Percentiles rank a stretch among this genome's conserved stretches.
Conservation (phyloP, 2,113 vertebrate genomes). For the Steatornis caripensis region DNA sequence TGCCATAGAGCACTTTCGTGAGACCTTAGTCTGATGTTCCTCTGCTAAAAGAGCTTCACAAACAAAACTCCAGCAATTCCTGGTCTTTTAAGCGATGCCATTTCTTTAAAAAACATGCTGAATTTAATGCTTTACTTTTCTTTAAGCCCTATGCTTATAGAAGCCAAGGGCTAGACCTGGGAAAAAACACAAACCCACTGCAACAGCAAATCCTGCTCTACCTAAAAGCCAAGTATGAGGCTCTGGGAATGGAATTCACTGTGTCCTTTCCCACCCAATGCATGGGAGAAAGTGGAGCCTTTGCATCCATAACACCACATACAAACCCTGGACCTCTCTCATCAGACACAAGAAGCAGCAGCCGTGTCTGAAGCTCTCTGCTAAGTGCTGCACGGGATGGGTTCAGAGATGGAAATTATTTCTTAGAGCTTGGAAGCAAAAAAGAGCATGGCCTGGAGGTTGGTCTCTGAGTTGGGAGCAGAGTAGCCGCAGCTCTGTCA, state of each 20-base stretch:
- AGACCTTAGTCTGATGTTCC: not conserved
- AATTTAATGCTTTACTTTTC: not conserved
- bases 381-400: not conserved
- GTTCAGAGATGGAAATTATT: not conserved
- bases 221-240: not conserved
- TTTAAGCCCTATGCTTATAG: not conserved
- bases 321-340: not conserved
- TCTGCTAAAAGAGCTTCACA: not conserved
- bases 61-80: not conserved
- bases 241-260: not conserved
- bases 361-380: not conserved
- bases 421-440: not conserved
- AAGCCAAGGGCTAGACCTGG: not conserved
- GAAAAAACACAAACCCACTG: not conserved
- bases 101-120: not conserved
- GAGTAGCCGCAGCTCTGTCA: rapidly evolving
- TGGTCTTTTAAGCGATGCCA: not conserved
- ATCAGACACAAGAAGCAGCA: rapidly evolving
- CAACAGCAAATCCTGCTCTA: not conserved
- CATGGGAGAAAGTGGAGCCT: not conserved
- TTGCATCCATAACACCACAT: not conserved
- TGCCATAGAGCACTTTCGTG: not conserved
- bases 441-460: not conserved
- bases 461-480: not conserved
- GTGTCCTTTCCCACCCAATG: not conserved